Base-by-base conservation (phyloP, 2,888 invertebrate genomes). In the Philonicus albiceps region DNA sequence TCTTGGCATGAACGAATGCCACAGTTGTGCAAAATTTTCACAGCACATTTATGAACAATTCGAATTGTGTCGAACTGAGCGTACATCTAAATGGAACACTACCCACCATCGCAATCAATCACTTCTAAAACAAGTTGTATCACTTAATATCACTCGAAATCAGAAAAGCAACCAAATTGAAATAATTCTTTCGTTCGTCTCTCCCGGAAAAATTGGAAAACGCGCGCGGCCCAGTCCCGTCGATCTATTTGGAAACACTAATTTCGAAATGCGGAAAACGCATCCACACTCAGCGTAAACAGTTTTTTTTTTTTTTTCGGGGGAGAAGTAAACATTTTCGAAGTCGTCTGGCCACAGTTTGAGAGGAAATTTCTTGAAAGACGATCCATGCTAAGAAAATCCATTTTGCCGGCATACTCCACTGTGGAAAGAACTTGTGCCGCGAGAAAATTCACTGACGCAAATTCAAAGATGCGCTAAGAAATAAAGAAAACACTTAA, bases 171-270 rank as follows among this genome's bases (percentile, higher is more conserved):
- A 49, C 11, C 64, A 64, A 64, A 64, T 64, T 49, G 49, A 49
- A 64, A 64, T 64, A 19, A n/a, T n/a, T n/a, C n/a, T n/a, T n/a
- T 19, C 16, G 6, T 8, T 1, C 64, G 11, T 11, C 8, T 11
- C 8, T 64, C 22, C 27, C 78, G 49, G 49, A 78, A 49, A n/a
- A 64, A 31, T 81, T n/a, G n/a, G 22, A 64, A 81, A 64, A 55
- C 22, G 6, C 81, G 78, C 49, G 64, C 64, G 11, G 49, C 30
- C 53, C n/a, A 6, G n/a, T 34, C 31, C 5, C 81, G 55, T 2
- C 55, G 49, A 30, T 53, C 55, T 81, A 64, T 64, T 55, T 81
- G 81, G 81, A 81, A 81, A 78, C 53, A 81, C 81, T 81, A 81
- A 81, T 81, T 81, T 81, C 30, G 55, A 55, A 64, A 64, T 22